These are phyloP conservation scores for Salmo trutta DNA, from an alignment of 2,797 vertebrate species.

Conservation along the genomic window DNA sequence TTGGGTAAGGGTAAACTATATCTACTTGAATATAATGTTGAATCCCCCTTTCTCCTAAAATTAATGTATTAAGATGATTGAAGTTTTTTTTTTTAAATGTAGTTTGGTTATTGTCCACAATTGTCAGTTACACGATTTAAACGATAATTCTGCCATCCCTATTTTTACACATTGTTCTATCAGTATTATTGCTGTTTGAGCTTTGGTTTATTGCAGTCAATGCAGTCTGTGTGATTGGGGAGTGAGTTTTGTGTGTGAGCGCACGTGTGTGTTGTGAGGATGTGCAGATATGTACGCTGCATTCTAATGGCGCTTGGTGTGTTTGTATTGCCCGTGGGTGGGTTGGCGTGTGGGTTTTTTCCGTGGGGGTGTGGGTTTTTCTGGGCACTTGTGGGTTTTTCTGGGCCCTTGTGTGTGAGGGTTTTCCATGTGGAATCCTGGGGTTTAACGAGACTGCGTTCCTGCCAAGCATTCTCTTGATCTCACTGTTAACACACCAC, in stretches of 20 bases:
- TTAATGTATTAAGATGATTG: too few species aligned
- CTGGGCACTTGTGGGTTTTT: constrained; percentile 30
- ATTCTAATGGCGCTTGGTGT: neutral
- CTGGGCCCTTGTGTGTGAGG: constrained; percentile 26
- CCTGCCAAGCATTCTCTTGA: constrained; percentile 65
- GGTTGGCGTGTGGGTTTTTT: neutral
- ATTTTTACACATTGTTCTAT: neutral
- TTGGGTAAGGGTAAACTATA: too few species aligned
- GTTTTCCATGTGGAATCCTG: constrained; percentile 56
- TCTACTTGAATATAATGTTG: too few species aligned
- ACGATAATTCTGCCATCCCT: too few species aligned
- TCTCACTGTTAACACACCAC: constrained; percentile 58
- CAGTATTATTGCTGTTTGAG: constrained; percentile 18
- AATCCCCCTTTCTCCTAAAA: too few species aligned
- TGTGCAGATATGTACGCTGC: neutral
- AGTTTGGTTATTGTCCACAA: too few species aligned
- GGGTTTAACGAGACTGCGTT: constrained; percentile 58
- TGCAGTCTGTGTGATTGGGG: neutral
- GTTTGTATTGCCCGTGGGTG: constrained; percentile 37
- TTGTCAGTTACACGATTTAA: too few species aligned
- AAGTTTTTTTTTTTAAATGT: too few species aligned
- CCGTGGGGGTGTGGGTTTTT: constrained; percentile 2
- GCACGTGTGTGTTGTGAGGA: constrained; percentile 1
- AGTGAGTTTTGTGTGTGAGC: neutral
- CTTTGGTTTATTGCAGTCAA: constrained; percentile 14